Evolutionary conservation across 2,888 invertebrate species (phyloP).

Genomic region (Cataglyphis cursor): DNA sequence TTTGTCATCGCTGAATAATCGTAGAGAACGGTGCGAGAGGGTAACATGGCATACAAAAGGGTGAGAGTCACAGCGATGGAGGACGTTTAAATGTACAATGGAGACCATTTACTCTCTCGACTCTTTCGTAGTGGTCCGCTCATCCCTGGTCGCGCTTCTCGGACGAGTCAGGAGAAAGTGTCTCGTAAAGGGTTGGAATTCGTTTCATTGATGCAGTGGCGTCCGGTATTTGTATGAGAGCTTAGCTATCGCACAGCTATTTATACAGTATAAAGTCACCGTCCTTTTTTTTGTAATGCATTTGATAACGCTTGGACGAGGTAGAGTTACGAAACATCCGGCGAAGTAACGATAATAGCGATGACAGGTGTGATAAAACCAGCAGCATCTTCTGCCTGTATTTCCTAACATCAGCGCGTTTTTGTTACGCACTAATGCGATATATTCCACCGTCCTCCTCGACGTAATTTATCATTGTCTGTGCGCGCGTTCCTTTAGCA

Average conservation of each 20-base stretch:
- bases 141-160: conserved; percentile 57
- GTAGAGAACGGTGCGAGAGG: conserved; percentile 68
- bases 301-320: conserved; percentile 48
- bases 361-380: conserved; percentile 55
- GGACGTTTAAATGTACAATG: conserved; percentile 82
- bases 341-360: conserved; percentile 43
- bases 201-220: conserved; percentile 61
- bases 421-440: conserved; percentile 61
- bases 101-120: conserved; percentile 81
- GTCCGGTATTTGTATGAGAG: conserved; percentile 42
- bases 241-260: conserved; percentile 30
- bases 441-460: conserved; percentile 51
- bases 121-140: conserved; percentile 75
- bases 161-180: conserved; percentile 56
- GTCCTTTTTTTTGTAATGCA: not conserved
- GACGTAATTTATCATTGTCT: conserved; percentile 57
- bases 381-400: conserved; percentile 60
- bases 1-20: conserved; percentile 84
- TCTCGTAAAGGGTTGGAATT: conserved; percentile 61
- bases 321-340: conserved; percentile 42
- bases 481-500: conserved; percentile 23
- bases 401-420: conserved; percentile 58
- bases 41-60: conserved; percentile 29
- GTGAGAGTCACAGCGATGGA: conserved; percentile 68
- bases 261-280: not conserved